Base-by-base conservation (phyloP, 1,140 invertebrate genomes). In the Cotesia chilonis region DNA sequence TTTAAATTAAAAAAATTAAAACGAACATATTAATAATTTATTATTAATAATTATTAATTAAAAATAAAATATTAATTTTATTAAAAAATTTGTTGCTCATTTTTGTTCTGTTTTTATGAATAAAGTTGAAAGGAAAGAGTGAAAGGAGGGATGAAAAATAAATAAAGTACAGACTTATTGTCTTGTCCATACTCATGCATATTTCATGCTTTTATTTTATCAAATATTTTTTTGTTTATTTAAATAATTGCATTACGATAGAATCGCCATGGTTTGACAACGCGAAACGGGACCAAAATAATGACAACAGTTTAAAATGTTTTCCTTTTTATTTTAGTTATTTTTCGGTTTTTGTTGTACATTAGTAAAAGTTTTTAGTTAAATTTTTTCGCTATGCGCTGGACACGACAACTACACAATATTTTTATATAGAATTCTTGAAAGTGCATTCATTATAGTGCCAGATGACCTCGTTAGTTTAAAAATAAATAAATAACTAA, bases 371-470 rank as follows among this genome's bases (percentile, higher is more conserved):
- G 28, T 28, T 28, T 28, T 28, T 28, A 28, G 28, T 28, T 28
- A 28, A 28, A 28, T 28, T 28, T 28, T 28, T 28, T 28, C 28
- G 28, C 28, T 80, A 82, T 76, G 75, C 79, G 81, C 81, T 79
- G 80, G 80, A 83, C 72, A 84, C 79, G 79, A 80, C 78, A 76
- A 83, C 77, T 80, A 79, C 69, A 81, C 76, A 73, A 82, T 86
- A 86, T 86, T 87, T 87, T 85, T 87, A 86, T 87, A 86, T 82
- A 85, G 81, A 85, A 82, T 82, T 83, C 82, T 83, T 81, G 81
- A 85, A 86, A 85, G 84, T 85, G 83, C 83, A 86, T 84, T 83
- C 82, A 81, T 83, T 47, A 47, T 47, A 47, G 81, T 83, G 81
- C 83, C 83, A 82, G 82, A 74, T 77, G 80, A 79, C 84, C 78